Conservation (phyloP, 2,797 vertebrate species). For the Acipenser oxyrinchus region DNA sequence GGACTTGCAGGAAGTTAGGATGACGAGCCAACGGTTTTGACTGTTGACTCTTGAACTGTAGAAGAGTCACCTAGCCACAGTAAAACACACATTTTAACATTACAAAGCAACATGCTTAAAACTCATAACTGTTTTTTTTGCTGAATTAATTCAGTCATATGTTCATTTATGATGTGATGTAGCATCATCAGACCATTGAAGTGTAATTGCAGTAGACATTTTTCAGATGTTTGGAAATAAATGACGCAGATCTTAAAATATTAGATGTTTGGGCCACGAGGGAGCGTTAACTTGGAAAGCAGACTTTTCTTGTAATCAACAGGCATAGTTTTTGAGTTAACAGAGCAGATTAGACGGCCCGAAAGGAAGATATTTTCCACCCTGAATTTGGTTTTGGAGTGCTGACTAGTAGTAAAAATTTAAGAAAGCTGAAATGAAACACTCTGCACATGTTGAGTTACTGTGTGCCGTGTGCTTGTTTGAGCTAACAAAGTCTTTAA, state of each 20-base stretch:
- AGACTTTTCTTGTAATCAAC: background rate
- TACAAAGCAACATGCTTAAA: slow-evolving; percentile 3
- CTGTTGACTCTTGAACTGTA: background rate
- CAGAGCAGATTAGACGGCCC: background rate
- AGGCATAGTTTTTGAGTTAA: background rate
- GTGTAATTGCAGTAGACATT: slow-evolving; percentile 34
- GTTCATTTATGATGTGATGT: slow-evolving; percentile 34
- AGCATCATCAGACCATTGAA: slow-evolving; percentile 30
- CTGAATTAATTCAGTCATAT: slow-evolving; percentile 25
- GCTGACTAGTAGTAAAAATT: background rate
- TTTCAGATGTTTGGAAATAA: slow-evolving; percentile 29
- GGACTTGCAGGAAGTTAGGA: slow-evolving; percentile 20
- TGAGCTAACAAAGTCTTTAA: slow-evolving; percentile 8
- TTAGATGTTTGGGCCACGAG: slow-evolving; percentile 3
- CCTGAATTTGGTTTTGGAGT: background rate
- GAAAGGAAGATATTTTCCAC: too few relatives aligned
- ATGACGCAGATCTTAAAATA: slow-evolving; percentile 11
- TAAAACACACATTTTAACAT: slow-evolving; percentile 3
- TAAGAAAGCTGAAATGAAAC: background rate
- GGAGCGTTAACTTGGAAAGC: slow-evolving; percentile 1
- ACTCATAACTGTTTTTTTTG: slow-evolving; percentile 6
- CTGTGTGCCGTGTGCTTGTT: background rate
- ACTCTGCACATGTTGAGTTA: background rate
- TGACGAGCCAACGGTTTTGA: slow-evolving; percentile 22
- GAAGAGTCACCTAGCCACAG: background rate